A percentile compares a stretch with the other conserved stretches of the same genome.
Evolutionary conservation across 2,888 invertebrate genomes (phyloP).

Genomic region (Lithodes maja): DNA sequence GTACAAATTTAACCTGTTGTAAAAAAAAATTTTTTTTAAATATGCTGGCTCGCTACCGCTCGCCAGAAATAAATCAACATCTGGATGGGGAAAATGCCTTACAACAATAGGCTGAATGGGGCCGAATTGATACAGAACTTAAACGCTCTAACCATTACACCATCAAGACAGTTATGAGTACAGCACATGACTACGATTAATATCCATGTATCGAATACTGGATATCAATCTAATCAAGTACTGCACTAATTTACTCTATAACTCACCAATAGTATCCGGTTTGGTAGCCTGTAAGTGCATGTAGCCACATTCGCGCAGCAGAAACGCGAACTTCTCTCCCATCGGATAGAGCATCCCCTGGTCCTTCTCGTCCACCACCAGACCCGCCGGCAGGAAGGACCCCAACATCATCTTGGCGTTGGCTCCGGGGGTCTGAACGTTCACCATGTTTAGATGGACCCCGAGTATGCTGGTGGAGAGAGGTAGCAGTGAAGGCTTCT

Average conservation of each 20-base stretch:
- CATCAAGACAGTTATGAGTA: no score
- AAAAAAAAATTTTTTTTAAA: no score
- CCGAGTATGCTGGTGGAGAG: conserved; percentile 74
- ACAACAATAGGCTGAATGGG: no score
- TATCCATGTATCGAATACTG: no score
- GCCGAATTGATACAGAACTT: no score
- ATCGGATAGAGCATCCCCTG: conserved; percentile 73
- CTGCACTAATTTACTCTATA: neutral
- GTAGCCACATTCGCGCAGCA: conserved; percentile 77
- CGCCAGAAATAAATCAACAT: no score
- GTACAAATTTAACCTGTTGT: neutral
- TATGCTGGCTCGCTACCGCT: no score
- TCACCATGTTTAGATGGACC: conserved; percentile 82
- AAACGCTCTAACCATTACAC: no score
- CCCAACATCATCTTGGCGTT: conserved; percentile 72
- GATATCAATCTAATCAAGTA: no score
- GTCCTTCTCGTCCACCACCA: conserved; percentile 72
- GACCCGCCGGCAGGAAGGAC: conserved; percentile 71
- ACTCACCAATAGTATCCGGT: conserved; percentile 88
- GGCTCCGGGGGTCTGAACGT: conserved; percentile 73
- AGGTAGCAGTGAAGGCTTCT: neutral
- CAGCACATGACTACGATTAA: no score
- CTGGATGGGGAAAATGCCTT: no score
- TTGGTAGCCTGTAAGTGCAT: conserved; percentile 89
- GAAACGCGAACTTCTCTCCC: conserved; percentile 70